Evolutionary conservation across 2,113 vertebrate genomes (phyloP), one percentile per base, ranked within the genome.

Genomic region (Mastomys natalensis): DNA sequence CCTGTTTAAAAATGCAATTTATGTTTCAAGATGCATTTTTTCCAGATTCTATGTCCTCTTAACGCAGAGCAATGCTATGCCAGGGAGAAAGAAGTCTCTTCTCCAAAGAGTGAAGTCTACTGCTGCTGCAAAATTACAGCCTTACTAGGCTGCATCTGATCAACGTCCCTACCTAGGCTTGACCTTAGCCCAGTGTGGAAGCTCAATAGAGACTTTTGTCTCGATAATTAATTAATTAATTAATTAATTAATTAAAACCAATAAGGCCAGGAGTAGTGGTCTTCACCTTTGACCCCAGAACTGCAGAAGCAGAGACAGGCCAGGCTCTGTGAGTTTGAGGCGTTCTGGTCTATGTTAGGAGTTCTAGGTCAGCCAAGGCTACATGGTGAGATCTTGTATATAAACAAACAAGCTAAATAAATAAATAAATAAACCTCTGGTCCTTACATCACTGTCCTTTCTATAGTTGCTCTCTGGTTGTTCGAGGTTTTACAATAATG

Each of bases 11-110:
- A 43, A 55, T 70, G 48, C 80, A 5, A n/a, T 96, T 82, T 62
- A 51, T 93, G 81, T 94, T 58, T 78, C 48, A 45, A 48, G 73
- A 37, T 16, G 11, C 37, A 12, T 90, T 88, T 93, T 93, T 81
- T 45, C 43, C 82, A 85, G 68, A 80, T 88, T 77, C 34, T 64
- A 26, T 85, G 10, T 13, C 66, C 64, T 53, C 53, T 37, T 70
- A 37, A 70, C 31, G 1, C 11, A 43, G 5, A 34, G 5, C 8
- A 11, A 66, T 37, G 43, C 29, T 34, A 19, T 11, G 29, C 43
- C 13, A 9, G 43, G 26, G 10, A 29, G 29, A 62, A 26, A 62
- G 22, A 85, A 70, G 45, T 37, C 5, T 43, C 40, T 51, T 51
- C 85, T 68, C 9, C 0, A 9, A 84, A n/a, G 24, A 17, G 7